Evolutionary conservation across 2,113 vertebrate species (phyloP).

Genomic region (Nyctibius bracteatus): DNA sequence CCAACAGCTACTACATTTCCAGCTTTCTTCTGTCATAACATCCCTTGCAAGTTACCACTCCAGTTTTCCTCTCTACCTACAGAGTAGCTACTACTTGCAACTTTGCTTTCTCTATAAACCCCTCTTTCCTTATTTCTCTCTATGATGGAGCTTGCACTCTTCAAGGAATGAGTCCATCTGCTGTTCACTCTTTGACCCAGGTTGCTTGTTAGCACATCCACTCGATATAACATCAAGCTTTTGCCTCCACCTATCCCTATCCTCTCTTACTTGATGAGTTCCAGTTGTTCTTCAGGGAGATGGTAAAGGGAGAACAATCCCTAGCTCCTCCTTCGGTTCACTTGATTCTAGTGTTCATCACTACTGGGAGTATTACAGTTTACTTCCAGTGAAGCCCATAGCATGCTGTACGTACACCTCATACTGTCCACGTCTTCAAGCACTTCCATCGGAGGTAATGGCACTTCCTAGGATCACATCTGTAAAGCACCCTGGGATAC

Average conservation of each 20-base stretch:
- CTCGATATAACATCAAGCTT: neutral
- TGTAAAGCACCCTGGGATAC: neutral
- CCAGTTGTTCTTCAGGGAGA: neutral
- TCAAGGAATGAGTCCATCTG: neutral
- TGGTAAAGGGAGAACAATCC: neutral
- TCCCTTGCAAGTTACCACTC: neutral
- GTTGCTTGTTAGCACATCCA: neutral
- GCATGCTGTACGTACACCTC: neutral
- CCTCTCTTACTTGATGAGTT: neutral
- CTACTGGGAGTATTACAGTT: neutral
- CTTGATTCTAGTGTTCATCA: neutral
- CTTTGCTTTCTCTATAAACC: neutral
- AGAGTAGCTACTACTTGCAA: neutral
- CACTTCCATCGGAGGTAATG: neutral
- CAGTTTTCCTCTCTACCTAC: neutral
- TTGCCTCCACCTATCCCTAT: neutral
- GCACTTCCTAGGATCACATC: neutral
- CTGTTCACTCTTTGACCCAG: neutral
- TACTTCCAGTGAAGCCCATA: neutral
- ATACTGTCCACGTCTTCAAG: neutral
- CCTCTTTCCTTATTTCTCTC: neutral
- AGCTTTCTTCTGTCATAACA: neutral
- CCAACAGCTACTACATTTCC: neutral
- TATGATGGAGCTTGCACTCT: neutral
- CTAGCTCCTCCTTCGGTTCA: neutral